Percentiles rank a stretch among this genome's conserved stretches.
Conservation (phyloP, 1,140 invertebrate species). For the Pantala flavescens region DNA sequence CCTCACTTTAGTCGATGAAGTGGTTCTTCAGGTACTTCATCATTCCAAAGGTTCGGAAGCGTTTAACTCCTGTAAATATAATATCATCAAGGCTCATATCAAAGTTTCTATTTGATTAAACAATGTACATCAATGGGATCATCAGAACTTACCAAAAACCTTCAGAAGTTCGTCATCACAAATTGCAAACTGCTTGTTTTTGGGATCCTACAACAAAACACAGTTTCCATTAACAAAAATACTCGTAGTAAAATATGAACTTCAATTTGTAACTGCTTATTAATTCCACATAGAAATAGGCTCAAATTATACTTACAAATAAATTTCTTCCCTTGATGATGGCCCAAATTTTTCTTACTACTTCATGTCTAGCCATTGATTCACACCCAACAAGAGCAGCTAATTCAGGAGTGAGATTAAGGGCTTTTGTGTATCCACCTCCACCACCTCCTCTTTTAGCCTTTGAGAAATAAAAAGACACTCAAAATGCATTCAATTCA, state of each 20-base stretch:
- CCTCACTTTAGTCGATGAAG: constrained; percentile 55
- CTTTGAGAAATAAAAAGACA: too few species aligned
- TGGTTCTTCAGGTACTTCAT: constrained; percentile 90
- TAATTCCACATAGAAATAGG: not conserved
- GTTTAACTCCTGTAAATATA: constrained; percentile 53
- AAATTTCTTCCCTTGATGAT: constrained; percentile 87
- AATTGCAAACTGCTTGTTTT: constrained; percentile 87
- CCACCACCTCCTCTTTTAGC: constrained; percentile 36
- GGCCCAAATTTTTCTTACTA: constrained; percentile 85
- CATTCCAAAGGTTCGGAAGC: constrained; percentile 88
- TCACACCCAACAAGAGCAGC: constrained; percentile 75
- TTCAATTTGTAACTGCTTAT: not conserved
- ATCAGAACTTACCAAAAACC: constrained; percentile 55
- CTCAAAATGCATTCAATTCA: not conserved
- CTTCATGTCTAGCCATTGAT: constrained; percentile 78
- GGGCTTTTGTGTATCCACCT: constrained; percentile 68
- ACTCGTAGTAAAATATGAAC: not conserved
- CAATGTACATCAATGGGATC: not conserved
- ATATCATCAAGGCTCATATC: constrained; percentile 15
- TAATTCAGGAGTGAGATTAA: constrained; percentile 74
- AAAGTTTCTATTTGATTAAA: not conserved
- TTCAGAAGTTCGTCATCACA: constrained; percentile 84
- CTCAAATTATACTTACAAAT: constrained; percentile 45
- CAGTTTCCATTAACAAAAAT: constrained; percentile 16
- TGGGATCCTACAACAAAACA: constrained; percentile 57